Conservation (phyloP, 2,888 invertebrate genomes). For the Galerucella pusilla region DNA sequence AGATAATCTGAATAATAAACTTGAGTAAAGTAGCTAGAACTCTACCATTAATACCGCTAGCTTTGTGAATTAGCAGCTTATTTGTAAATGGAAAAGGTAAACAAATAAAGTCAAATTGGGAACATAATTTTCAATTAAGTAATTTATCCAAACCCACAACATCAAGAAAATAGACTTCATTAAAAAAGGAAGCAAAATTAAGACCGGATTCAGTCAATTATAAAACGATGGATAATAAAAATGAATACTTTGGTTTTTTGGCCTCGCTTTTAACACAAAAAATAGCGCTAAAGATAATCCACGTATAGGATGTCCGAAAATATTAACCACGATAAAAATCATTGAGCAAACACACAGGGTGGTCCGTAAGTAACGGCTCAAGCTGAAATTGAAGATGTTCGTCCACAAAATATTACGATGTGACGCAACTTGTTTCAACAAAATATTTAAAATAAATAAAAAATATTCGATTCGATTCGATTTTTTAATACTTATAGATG, state of each 20-base stretch:
- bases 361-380: no score
- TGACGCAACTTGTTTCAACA: no score
- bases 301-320: no score
- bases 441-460: no score
- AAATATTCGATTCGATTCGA: no score
- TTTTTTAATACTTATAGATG: no score
- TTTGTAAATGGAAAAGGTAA: slow-evolving; percentile 17
- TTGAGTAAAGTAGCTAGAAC: no score
- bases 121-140: slow-evolving; percentile 16
- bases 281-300: background rate
- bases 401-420: no score
- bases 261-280: background rate
- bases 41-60: background rate
- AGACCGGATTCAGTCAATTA: slow-evolving; percentile 18
- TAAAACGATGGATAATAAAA: slow-evolving; percentile 12
- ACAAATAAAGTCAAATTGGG: slow-evolving; percentile 19
- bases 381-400: no score
- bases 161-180: slow-evolving; percentile 19
- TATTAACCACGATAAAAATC: no score
- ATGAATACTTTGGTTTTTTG: slow-evolving; percentile 1
- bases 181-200: slow-evolving; percentile 16
- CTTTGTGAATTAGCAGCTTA: slow-evolving; percentile 10
- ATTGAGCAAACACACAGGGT: no score
- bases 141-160: slow-evolving; percentile 20
- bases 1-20: no score